Evolutionary conservation across 2,797 vertebrate species (phyloP).

Genomic region (Amniataba percoides): DNA sequence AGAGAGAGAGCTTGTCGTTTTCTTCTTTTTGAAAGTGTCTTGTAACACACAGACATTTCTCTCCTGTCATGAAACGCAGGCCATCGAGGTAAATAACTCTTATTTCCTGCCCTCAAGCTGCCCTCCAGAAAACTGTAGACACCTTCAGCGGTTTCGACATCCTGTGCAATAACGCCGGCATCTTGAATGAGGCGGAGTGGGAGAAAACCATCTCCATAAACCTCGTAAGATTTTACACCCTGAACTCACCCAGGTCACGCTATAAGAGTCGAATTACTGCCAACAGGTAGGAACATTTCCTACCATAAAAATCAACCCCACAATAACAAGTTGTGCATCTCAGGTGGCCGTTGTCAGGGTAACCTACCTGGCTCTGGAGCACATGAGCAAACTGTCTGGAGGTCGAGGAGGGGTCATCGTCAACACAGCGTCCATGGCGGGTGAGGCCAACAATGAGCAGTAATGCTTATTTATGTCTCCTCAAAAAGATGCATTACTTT

Average conservation of each 20-base stretch:
- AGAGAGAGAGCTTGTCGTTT: too few species aligned
- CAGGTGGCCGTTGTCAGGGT: constrained; percentile 71
- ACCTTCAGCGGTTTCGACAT: constrained; percentile 74
- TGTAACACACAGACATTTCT: too few species aligned
- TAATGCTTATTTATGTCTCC: not conserved
- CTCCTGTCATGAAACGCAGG: not conserved
- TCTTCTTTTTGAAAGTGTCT: too few species aligned
- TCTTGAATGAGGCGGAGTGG: constrained; percentile 73
- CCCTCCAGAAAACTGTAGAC: constrained; percentile 62
- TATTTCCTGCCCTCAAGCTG: constrained; percentile 47
- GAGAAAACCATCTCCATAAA: constrained; percentile 77
- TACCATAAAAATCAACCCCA: not conserved
- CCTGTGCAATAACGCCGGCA: constrained; percentile 80
- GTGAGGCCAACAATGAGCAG: constrained; percentile 39
- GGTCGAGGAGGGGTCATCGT: constrained; percentile 76
- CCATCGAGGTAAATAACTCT: not conserved
- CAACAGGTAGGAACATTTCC: too few species aligned
- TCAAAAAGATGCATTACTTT: not conserved
- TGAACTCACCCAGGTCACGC: not conserved
- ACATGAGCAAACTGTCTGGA: constrained; percentile 75
- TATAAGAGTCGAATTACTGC: not conserved
- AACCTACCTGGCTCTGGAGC: constrained; percentile 72
- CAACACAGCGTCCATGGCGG: constrained; percentile 75
- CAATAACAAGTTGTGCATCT: not conserved
- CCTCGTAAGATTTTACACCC: constrained; percentile 59